A percentile compares a stretch with the other conserved stretches of the same genome.
Evolutionary conservation across 2,888 invertebrate genomes (phyloP).

Genomic region (Hypomecis punctinalis): DNA sequence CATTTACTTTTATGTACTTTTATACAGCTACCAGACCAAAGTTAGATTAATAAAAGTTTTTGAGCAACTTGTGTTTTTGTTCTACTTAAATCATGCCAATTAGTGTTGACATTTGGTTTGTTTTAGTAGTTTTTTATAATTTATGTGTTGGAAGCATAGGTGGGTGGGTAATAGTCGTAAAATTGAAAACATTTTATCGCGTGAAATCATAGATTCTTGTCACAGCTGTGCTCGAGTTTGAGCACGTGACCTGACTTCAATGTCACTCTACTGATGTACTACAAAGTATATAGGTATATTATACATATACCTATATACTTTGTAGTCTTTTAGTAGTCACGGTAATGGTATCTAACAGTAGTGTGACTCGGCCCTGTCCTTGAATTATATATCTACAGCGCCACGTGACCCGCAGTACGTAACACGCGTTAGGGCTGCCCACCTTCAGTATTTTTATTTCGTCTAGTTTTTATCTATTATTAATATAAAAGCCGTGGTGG

Average conservation of each 20-base stretch:
- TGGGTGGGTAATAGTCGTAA: neutral
- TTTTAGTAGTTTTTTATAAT: neutral
- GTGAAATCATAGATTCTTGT: conserved; percentile 7
- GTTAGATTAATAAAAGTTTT: conserved; percentile 32
- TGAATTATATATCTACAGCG: too few species aligned
- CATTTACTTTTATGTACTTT: conserved; percentile 24
- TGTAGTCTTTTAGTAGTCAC: too few species aligned
- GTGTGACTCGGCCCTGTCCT: too few species aligned
- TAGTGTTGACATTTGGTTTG: neutral
- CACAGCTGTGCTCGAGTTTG: conserved; percentile 18
- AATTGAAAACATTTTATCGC: neutral
- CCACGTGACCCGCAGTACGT: too few species aligned
- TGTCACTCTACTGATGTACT: neutral
- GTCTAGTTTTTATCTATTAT: too few species aligned
- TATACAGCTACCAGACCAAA: conserved; percentile 35
- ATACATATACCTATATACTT: too few species aligned
- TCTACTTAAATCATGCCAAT: neutral
- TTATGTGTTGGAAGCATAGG: neutral
- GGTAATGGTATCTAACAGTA: too few species aligned
- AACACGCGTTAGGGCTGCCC: too few species aligned
- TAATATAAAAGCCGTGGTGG: too few species aligned
- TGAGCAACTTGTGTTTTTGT: conserved; percentile 10
- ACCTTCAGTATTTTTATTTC: too few species aligned
- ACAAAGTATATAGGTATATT: neutral
- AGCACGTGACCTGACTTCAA: conserved; percentile 11